Evolutionary conservation across 2,113 vertebrate species (phyloP).

Genomic region (Eretmochelys imbricata): DNA sequence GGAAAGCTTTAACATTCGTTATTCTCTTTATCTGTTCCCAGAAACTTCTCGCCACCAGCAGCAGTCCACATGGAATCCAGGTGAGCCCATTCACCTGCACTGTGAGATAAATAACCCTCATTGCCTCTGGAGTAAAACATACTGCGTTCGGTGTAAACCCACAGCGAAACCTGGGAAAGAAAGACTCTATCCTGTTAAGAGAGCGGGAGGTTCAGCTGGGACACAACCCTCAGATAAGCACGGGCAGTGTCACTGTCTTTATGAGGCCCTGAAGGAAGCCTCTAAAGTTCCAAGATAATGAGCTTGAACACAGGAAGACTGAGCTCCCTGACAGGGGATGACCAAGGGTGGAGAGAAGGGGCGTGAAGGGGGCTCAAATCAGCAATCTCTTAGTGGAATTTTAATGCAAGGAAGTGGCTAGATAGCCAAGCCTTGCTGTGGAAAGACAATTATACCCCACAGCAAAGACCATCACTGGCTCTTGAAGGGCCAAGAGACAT

Average conservation of each 20-base stretch:
- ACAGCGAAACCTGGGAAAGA: neutral
- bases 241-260: neutral
- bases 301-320: neutral
- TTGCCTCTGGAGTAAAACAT: neutral
- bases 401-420: neutral
- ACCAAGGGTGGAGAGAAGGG: neutral
- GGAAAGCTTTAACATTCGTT: neutral
- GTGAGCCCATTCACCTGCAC: neutral
- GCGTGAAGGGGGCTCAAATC: neutral
- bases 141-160: neutral
- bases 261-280: neutral
- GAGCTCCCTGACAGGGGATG: neutral
- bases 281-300: neutral
- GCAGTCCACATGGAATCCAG: neutral
- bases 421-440: slow-evolving; percentile 19
- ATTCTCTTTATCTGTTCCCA: neutral
- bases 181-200: neutral
- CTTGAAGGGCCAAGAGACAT: neutral
- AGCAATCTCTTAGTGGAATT: neutral
- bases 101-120: neutral
- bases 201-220: neutral
- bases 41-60: neutral
- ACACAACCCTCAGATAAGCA: too few species aligned
- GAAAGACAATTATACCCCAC: neutral
- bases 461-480: neutral